Evolutionary conservation across 2,888 invertebrate genomes (phyloP).

Genomic region (Hylaea fasciaria): DNA sequence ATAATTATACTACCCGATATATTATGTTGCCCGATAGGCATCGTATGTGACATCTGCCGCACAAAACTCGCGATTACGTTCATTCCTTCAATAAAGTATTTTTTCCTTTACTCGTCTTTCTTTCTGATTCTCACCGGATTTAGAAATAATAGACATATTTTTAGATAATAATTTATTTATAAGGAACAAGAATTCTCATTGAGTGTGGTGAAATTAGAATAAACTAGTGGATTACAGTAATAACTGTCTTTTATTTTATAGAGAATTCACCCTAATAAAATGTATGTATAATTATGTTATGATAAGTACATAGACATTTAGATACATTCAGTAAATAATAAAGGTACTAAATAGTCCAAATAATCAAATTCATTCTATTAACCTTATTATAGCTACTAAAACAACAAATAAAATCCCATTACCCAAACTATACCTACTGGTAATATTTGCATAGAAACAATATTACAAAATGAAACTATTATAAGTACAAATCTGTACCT

Average conservation of each 20-base stretch:
- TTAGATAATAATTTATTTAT: slow-evolving; percentile 61
- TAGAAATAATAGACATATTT: slow-evolving; percentile 46
- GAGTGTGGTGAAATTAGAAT: slow-evolving; percentile 64
- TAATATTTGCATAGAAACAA: slow-evolving; percentile 19
- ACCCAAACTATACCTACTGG: slow-evolving; percentile 29
- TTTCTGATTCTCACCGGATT: slow-evolving; percentile 30
- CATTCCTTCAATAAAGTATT: slow-evolving; percentile 53
- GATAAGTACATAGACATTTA: slow-evolving; percentile 38
- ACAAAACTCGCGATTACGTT: slow-evolving; percentile 50
- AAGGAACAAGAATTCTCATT: slow-evolving; percentile 57
- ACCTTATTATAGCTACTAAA: slow-evolving; percentile 41
- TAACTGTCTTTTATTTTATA: slow-evolving; percentile 31
- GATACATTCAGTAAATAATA: slow-evolving; percentile 37
- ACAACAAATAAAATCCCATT: slow-evolving; percentile 37
- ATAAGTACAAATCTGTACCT: too few relatives aligned
- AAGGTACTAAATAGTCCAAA: slow-evolving; percentile 22
- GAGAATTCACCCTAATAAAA: slow-evolving; percentile 7
- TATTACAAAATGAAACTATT: slow-evolving; percentile 34
- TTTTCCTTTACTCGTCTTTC: slow-evolving; percentile 37
- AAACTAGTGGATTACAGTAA: slow-evolving; percentile 53
- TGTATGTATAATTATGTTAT: slow-evolving; percentile 27
- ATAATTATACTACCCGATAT: too few relatives aligned
- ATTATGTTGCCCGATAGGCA: too few relatives aligned
- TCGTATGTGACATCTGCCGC: slow-evolving; percentile 36
- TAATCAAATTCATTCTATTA: slow-evolving; percentile 31